phyloP scores from a whole-genome alignment of 1,140 invertebrate species.

The Bombus vancouverensis region DNA sequence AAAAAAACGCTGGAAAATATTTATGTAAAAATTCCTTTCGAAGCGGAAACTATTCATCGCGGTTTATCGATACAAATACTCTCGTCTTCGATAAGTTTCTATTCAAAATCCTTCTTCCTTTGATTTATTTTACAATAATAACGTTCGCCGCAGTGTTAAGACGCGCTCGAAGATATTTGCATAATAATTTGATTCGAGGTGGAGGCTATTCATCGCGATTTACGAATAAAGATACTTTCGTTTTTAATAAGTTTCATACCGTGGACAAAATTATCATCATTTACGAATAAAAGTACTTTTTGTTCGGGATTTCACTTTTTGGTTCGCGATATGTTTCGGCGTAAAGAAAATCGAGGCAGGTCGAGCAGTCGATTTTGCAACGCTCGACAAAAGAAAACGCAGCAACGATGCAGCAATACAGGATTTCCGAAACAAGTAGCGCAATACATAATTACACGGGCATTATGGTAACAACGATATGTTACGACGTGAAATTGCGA shows the following conservation, averaged over 20 bases:
- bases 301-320: background rate
- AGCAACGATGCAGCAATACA: background rate
- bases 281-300: background rate
- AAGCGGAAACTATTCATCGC: no score
- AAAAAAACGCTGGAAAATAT: no score
- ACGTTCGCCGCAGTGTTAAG: background rate
- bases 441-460: constrained; percentile 19
- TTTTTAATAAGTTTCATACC: background rate
- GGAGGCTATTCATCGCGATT: background rate
- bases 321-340: background rate
- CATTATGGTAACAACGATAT: constrained; percentile 7
- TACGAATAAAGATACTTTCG: background rate
- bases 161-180: background rate
- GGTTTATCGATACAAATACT: no score
- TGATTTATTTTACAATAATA: background rate
- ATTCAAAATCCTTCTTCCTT: background rate
- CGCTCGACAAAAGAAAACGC: background rate
- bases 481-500: constrained; percentile 20
- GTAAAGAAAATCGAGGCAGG: background rate
- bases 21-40: no score
- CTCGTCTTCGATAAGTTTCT: background rate
- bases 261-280: background rate
- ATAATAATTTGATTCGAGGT: background rate
- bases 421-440: constrained; percentile 18
- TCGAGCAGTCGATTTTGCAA: background rate